phyloP scores from a whole-genome alignment of 2,113 vertebrate genomes.

The Lutjanus erythropterus region DNA sequence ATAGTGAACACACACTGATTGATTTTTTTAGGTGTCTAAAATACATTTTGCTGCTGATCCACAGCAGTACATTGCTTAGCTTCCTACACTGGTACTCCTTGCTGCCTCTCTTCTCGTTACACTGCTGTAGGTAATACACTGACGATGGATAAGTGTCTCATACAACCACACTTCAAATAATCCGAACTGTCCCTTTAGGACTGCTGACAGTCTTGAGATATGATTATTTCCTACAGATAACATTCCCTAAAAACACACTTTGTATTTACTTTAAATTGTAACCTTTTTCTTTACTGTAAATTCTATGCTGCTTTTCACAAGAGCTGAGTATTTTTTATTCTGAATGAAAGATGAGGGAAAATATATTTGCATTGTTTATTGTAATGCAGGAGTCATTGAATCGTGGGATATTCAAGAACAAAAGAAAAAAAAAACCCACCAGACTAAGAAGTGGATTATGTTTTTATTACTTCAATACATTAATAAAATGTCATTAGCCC shows the following conservation, averaged over 20 bases:
- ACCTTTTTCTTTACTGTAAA: background rate
- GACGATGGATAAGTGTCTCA: no score
- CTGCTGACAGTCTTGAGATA: background rate
- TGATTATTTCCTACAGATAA: conserved; percentile 18
- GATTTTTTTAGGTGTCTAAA: no score
- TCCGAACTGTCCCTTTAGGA: no score
- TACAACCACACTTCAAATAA: no score
- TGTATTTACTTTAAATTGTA: background rate
- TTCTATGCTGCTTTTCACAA: conserved; percentile 25
- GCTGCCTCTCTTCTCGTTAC: no score
- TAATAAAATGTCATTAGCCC: conserved; percentile 73
- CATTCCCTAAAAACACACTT: background rate
- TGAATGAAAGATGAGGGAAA: conserved; percentile 11
- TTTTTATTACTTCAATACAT: conserved; percentile 67
- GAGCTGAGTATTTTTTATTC: conserved; percentile 23
- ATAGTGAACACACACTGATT: no score
- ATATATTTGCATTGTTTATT: conserved; percentile 32
- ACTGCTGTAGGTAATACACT: no score
- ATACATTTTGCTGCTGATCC: no score
- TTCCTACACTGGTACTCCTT: no score
- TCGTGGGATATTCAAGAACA: conserved; percentile 48
- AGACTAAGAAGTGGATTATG: conserved; percentile 58
- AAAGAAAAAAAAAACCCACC: background rate
- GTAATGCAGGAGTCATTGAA: conserved; percentile 50
- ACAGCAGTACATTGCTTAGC: no score